These are phyloP conservation scores for Dilophus febrilis DNA, from an alignment of 2,888 invertebrate genomes.

Conservation along the genomic window DNA sequence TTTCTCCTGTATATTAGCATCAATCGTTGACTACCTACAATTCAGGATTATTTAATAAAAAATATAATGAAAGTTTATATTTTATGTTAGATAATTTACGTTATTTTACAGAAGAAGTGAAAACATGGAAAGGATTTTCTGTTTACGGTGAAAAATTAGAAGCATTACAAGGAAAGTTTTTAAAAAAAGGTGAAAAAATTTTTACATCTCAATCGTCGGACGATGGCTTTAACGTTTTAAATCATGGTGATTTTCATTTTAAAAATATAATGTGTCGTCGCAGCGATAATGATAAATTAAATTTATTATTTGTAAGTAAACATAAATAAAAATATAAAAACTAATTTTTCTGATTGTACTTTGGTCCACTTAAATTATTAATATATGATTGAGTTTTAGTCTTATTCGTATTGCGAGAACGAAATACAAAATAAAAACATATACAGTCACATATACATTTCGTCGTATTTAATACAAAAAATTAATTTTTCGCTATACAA, in stretches of 20 bases:
- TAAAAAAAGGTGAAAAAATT: conserved; percentile 4
- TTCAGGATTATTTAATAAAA: conserved; percentile 6
- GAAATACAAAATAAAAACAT: too few species aligned
- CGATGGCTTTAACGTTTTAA: conserved; percentile 22
- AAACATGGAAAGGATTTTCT: conserved; percentile 5
- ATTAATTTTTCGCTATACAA: too few species aligned
- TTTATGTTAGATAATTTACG: conserved; percentile 6
- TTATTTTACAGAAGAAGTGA: conserved; percentile 7
- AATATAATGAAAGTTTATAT: conserved; percentile 3
- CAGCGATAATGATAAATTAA: conserved; percentile 18
- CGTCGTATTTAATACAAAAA: too few species aligned
- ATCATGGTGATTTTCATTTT: conserved; percentile 29
- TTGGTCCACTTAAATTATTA: too few species aligned
- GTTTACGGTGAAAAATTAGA: conserved; percentile 3
- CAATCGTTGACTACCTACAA: conserved; percentile 2
- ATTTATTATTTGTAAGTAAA: conserved; percentile 20
- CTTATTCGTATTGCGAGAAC: too few species aligned
- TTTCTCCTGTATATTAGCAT: not conserved
- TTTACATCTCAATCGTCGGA: conserved; percentile 3
- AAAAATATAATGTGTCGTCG: conserved; percentile 29
- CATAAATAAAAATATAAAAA: too few species aligned
- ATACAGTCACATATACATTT: too few species aligned
- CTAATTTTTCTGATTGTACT: too few species aligned
- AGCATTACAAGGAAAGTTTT: conserved; percentile 4
- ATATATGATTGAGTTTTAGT: too few species aligned